Base-by-base conservation (phyloP, 2,113 vertebrate species). In the Holacanthus passer region DNA sequence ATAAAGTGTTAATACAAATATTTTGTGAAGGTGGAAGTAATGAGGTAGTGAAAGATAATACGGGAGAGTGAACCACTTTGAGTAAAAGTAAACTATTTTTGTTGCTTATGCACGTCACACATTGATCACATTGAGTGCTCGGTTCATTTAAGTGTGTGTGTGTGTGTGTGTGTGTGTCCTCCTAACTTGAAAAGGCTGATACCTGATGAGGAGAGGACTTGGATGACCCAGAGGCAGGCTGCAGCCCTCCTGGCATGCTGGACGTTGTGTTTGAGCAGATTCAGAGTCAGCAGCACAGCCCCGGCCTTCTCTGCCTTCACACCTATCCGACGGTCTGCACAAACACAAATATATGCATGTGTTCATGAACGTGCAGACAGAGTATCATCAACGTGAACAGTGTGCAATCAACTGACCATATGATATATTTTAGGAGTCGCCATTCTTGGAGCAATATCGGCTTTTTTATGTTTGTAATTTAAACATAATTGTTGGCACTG, bases 291-390 rank as follows among this genome's bases (percentile, higher is more conserved):
- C 69, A 97, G 94, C 24, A 96, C 95, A 0, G 95, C 97, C 70
- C 96, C 97, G 60, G 95, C 86, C 2, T 96, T 94, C 83, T 97
- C 95, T 1, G 96, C 97, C 86, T 98, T 99, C 87, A 94, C 53
- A 35, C 97, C 98, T 83, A 99, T 97, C 16, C 90, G 94, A 32
- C 79, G 94, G 81, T 99, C 98, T 99, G 84, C n/a, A n/a, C 22
- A 71, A 37, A 69, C 13, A n/a, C n/a, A n/a, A 77, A 91, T 6
- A 82, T 35, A 67, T 20, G 59, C 9, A 60, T 4, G 80, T 12
- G 68, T 22, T 58, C 31, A 43, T 37, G 35, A 37, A 37, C 7
- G 35, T 37, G 35, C 35, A 5, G 35, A 37, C 35, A 37, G 35
- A 37, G 35, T 37, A 37, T 5, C 35, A n/a, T n/a, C n/a, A n/a